Conservation (phyloP, 2,113 vertebrate species). For the Seriola aureovittata region DNA sequence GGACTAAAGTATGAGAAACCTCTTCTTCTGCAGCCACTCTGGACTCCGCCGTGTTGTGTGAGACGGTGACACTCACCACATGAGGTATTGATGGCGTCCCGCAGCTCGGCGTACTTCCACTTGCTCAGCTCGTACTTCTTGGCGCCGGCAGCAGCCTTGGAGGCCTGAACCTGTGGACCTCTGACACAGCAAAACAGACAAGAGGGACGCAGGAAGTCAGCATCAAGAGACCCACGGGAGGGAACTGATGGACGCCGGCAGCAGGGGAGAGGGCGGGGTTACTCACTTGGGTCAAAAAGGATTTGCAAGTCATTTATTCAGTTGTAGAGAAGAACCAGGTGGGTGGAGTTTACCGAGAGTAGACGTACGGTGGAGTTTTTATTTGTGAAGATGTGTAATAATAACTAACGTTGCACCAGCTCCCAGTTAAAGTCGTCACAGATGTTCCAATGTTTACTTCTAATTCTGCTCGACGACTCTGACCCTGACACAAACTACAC, state of each 20-base stretch:
- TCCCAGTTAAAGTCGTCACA: no score
- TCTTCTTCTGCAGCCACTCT: no score
- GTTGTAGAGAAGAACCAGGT: not conserved
- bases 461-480: no score
- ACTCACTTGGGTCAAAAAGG: not conserved
- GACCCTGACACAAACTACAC: no score
- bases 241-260: not conserved
- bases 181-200: slow-evolving; percentile 76
- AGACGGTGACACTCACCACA: slow-evolving; percentile 88
- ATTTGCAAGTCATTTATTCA: not conserved
- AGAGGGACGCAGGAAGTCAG: slow-evolving; percentile 34
- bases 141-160: slow-evolving; percentile 89
- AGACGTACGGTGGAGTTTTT: not conserved
- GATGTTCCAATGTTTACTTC: no score
- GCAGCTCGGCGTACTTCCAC: slow-evolving; percentile 98
- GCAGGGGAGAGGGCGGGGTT: not conserved
- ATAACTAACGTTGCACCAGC: no score
- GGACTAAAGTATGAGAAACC: no score
- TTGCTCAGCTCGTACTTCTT: slow-evolving; percentile 98
- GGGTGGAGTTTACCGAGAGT: slow-evolving; percentile 48
- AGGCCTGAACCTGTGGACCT: slow-evolving; percentile 91
- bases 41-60: no score
- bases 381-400: no score
- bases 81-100: slow-evolving; percentile 98
- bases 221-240: not conserved